A percentile compares a stretch with the other conserved stretches of the same genome.
Conservation (phyloP, 2,888 invertebrate species). For the Drosophila pseudotalamancana region DNA sequence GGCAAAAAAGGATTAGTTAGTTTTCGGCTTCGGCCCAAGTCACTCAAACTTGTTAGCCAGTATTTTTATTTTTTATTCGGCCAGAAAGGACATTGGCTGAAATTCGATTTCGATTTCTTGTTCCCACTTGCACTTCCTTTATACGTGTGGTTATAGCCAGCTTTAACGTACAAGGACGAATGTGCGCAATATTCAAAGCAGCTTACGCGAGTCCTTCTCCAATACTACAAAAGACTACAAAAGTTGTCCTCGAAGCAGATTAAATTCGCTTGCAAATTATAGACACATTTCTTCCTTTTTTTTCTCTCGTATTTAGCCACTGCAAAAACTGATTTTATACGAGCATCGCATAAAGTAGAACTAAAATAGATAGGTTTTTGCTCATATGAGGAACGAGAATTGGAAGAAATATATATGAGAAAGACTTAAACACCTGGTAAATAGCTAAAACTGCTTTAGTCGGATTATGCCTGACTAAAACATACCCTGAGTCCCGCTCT, state of each 20-base stretch:
- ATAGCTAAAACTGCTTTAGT: too few relatives aligned
- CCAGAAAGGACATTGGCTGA: constrained; percentile 33
- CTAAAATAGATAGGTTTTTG: too few relatives aligned
- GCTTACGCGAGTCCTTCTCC: constrained; percentile 1
- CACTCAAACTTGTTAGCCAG: constrained; percentile 57
- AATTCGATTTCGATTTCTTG: constrained; percentile 63
- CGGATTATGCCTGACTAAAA: too few relatives aligned
- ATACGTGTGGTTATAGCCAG: constrained; percentile 42
- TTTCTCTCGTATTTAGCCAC: background rate
- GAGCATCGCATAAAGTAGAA: too few relatives aligned
- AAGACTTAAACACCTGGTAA: too few relatives aligned
- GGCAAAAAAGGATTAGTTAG: constrained; percentile 77
- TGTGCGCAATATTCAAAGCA: background rate
- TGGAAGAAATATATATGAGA: too few relatives aligned
- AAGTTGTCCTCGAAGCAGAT: background rate
- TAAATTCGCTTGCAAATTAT: background rate
- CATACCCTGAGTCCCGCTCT: too few relatives aligned
- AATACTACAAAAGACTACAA: background rate
- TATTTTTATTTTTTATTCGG: constrained; percentile 4
- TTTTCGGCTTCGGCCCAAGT: constrained; percentile 54
- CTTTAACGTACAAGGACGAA: constrained; percentile 14
- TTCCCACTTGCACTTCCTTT: constrained; percentile 44
- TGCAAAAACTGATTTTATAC: background rate
- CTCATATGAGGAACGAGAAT: too few relatives aligned
- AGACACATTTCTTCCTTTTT: background rate